Percentiles rank a stretch among this genome's conserved stretches.
phyloP scores from a whole-genome alignment of 2,888 invertebrate species.

The Acleris cristana region DNA sequence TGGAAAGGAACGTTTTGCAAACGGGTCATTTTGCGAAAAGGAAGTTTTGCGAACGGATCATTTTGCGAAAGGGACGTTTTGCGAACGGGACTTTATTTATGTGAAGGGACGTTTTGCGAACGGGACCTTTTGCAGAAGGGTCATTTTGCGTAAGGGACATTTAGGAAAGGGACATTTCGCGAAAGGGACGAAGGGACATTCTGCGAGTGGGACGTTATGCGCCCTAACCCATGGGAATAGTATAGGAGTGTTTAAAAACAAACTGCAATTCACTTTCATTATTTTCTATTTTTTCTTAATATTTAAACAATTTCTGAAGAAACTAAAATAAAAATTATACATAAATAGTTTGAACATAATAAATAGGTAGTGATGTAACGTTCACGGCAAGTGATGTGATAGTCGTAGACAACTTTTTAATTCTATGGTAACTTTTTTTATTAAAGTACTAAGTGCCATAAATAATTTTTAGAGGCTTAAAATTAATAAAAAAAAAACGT shows the following conservation, averaged over 20 bases:
- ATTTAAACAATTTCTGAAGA: constrained; percentile 70
- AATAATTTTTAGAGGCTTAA: constrained; percentile 75
- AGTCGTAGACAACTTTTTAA: constrained; percentile 50
- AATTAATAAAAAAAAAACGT: constrained; percentile 43
- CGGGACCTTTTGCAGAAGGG: too few relatives aligned
- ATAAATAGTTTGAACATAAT: constrained; percentile 72
- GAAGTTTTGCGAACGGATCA: too few relatives aligned
- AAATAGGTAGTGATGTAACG: constrained; percentile 60
- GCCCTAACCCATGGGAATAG: constrained; percentile 36
- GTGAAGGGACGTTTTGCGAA: too few relatives aligned
- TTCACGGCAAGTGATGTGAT: constrained; percentile 68
- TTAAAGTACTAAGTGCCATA: constrained; percentile 75
- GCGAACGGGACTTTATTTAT: too few relatives aligned
- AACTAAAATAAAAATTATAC: constrained; percentile 59
- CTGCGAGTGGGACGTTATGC: too few relatives aligned
- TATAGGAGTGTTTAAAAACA: constrained; percentile 51
- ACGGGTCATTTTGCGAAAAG: too few relatives aligned
- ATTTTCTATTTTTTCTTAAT: constrained; percentile 78
- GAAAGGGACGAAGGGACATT: too few relatives aligned
- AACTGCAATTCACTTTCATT: constrained; percentile 58
- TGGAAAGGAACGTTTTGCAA: too few relatives aligned
- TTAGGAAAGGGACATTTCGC: too few relatives aligned
- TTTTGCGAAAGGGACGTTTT: too few relatives aligned
- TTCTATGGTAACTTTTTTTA: constrained; percentile 80
- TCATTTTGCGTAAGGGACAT: too few relatives aligned